phyloP scores from a whole-genome alignment of 2,888 invertebrate genomes.

The Lasioglossum zephyrum region DNA sequence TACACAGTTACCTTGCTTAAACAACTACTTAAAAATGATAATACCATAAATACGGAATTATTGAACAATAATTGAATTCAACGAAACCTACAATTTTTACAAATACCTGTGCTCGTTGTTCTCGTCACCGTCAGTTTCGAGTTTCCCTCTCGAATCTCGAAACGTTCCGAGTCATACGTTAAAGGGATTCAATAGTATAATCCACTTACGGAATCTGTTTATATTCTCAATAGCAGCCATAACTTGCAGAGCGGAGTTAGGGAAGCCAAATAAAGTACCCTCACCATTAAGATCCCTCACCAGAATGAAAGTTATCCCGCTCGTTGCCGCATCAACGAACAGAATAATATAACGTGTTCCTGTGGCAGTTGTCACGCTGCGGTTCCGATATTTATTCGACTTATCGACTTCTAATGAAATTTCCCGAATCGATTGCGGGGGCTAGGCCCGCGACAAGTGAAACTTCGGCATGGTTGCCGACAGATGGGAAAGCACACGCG shows the following conservation, averaged over 20 bases:
- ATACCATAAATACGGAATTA: background rate
- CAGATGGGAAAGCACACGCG: slow-evolving; percentile 54
- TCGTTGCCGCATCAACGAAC: background rate
- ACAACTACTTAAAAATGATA: background rate
- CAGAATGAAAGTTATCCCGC: background rate
- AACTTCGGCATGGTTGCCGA: slow-evolving; percentile 33
- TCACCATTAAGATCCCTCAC: background rate
- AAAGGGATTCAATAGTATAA: background rate
- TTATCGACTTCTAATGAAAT: slow-evolving; percentile 64
- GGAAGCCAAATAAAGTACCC: slow-evolving; percentile 12
- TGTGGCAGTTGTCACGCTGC: background rate
- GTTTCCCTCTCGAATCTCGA: background rate
- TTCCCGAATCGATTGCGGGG: slow-evolving; percentile 37
- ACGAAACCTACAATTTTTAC: background rate
- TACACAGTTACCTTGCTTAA: too few species aligned
- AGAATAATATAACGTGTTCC: slow-evolving; percentile 5
- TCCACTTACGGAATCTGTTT: slow-evolving; percentile 9
- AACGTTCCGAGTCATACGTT: background rate
- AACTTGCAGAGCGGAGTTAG: background rate
- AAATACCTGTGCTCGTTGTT: background rate
- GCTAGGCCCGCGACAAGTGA: slow-evolving; percentile 43
- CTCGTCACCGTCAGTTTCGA: background rate
- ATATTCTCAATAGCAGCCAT: background rate
- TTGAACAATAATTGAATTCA: background rate
- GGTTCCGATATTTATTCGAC: slow-evolving; percentile 55